phyloP scores from a whole-genome alignment of 2,113 vertebrate genomes.

The Dissostichus mawsoni region DNA sequence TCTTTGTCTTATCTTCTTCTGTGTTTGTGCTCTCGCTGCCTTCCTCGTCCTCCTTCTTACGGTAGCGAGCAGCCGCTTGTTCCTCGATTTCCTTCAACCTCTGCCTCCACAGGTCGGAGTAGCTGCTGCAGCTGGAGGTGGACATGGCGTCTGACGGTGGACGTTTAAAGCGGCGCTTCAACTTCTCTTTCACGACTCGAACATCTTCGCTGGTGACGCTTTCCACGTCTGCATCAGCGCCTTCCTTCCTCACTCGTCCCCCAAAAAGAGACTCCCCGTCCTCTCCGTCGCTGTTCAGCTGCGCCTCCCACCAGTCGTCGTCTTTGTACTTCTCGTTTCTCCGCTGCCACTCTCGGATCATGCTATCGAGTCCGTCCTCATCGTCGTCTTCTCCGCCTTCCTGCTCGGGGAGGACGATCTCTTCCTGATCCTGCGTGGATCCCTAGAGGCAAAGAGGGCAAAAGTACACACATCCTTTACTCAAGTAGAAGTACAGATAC shows the following conservation, averaged over 20 bases:
- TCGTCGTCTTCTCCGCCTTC: conserved; percentile 46
- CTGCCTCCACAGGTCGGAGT: conserved; percentile 90
- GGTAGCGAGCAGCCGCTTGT: conserved; percentile 85
- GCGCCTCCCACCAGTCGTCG: conserved; percentile 81
- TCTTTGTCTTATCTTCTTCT: conserved; percentile 52
- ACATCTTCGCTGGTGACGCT: conserved; percentile 90
- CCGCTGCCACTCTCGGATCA: conserved; percentile 91
- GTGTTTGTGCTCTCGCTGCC: conserved; percentile 17
- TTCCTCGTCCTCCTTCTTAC: conserved; percentile 58
- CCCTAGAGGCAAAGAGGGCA: no score
- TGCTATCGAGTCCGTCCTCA: conserved; percentile 80
- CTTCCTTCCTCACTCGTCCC: conserved; percentile 56
- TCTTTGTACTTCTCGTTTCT: conserved; percentile 90
- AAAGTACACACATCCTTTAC: no score
- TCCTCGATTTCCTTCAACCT: conserved; percentile 91
- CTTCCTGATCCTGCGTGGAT: conserved; percentile 41
- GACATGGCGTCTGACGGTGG: conserved; percentile 80
- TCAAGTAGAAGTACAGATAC: no score
- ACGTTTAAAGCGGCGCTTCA: conserved; percentile 64
- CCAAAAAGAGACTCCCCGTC: conserved; percentile 56
- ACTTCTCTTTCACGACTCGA: conserved; percentile 81
- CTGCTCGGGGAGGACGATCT: conserved; percentile 52
- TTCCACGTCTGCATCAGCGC: conserved; percentile 70
- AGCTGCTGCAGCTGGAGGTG: conserved; percentile 86
- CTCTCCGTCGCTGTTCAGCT: conserved; percentile 77